Evolutionary conservation across 2,113 vertebrate species (phyloP).

Genomic region (Nothoprocta perdicaria): DNA sequence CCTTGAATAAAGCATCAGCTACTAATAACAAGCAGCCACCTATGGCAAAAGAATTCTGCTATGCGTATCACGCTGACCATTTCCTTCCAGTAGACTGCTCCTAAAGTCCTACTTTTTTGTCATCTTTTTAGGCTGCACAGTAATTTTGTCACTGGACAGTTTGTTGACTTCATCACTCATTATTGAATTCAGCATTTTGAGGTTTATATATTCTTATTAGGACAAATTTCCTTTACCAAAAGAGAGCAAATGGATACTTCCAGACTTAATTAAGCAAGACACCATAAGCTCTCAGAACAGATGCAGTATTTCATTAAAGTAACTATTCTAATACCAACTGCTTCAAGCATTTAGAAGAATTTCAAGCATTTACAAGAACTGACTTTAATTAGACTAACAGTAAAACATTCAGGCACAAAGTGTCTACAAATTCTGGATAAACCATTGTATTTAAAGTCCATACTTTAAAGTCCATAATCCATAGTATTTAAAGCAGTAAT

Average conservation of each 20-base stretch:
- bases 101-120: not conserved
- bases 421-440: conserved; percentile 26
- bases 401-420: conserved; percentile 8
- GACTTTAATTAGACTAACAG: conserved; percentile 21
- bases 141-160: conserved; percentile 1
- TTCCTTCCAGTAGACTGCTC: not conserved
- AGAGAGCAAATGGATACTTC: not conserved
- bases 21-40: not conserved
- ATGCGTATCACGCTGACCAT: not conserved
- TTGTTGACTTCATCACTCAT: conserved; percentile 28
- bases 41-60: not conserved
- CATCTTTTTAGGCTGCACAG: not conserved
- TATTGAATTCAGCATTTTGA: not conserved
- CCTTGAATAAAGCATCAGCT: not conserved
- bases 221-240: not conserved
- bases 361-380: conserved; percentile 35
- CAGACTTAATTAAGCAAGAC: conserved; percentile 11
- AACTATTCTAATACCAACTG: not conserved
- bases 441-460: no score
- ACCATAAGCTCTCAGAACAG: not conserved
- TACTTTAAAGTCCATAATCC: no score
- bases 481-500: not conserved
- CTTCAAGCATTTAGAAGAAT: conserved; percentile 44
- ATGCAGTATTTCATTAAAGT: conserved; percentile 46
- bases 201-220: not conserved